Base-by-base conservation (phyloP, 1,140 invertebrate species). In the Lamellibrachia luymesi region DNA sequence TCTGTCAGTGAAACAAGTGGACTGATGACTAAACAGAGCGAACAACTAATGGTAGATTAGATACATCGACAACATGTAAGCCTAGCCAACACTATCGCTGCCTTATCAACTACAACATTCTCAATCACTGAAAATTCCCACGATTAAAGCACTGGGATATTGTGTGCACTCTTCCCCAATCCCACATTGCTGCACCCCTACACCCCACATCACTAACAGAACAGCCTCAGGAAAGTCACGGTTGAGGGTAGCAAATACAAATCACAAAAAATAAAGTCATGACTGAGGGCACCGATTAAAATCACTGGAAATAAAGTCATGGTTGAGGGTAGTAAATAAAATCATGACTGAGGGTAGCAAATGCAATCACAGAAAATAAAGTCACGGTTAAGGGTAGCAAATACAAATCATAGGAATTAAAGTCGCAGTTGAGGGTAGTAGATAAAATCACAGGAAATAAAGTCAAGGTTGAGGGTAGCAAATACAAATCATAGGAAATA, bases 81-180 rank as follows among this genome's bases (percentile, higher is more conserved):
- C 64, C 25, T 10, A 80, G 13, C 64, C 64, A 80, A 22, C 0
- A 2, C 25, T 80, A 80, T 80, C 64, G 25, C 17, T 22, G 25
- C 64, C 17, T 80, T 80, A 80, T 80, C 64, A 80, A 80, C 64
- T 80, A 80, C 64, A 80, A 80, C 64, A 80, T 80, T 80, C 64
- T 80, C 64, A 80, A 80, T 80, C 17, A 22, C 13, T 17, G 13
- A 80, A 10, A 80, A 80, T 80, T 80, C 25, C 64, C 17, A 80
- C 64, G 17, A 17, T 80, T 80, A 80, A 10, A 22, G 25, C 7
- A 80, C 64, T 22, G 64, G 17, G 25, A 80, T 4, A 17, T 80
- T 8, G 7, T 80, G 2, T 80, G 64, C 13, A 80, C 64, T 80
- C 13, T 80, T 80, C 64, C 13, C 13, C 13, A 80, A 80, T 80